Evolutionary conservation across 2,797 vertebrate genomes (phyloP).

Genomic region (Hoplostethus mediterraneus): DNA sequence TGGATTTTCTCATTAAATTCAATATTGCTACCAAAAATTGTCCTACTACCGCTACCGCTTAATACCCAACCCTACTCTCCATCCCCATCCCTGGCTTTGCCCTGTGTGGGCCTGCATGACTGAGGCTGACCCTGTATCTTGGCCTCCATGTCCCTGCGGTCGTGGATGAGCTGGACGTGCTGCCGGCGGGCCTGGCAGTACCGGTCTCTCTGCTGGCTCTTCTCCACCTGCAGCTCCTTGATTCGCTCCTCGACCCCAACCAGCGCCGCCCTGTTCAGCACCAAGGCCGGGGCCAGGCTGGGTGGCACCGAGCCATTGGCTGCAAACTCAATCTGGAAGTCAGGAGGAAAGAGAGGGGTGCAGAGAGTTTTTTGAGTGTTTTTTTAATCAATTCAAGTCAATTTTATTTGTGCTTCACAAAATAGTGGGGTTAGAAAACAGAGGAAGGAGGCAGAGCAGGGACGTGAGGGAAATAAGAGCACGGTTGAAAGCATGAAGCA

Average conservation of each 20-base stretch:
- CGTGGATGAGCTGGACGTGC: slow-evolving; percentile 82
- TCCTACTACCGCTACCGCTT: no score
- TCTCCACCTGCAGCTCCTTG: slow-evolving; percentile 85
- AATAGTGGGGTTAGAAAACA: no score
- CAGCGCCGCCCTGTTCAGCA: slow-evolving; percentile 85
- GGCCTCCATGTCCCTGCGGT: slow-evolving; percentile 85
- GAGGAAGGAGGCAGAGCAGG: no score
- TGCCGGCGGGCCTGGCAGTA: slow-evolving; percentile 83
- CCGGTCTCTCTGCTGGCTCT: slow-evolving; percentile 82
- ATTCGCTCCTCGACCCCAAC: slow-evolving; percentile 84
- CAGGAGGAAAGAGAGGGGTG: not conserved
- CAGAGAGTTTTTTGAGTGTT: no score
- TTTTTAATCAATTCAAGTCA: no score
- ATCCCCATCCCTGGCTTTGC: no score
- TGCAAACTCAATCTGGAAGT: slow-evolving; percentile 81
- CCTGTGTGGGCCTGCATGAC: not conserved
- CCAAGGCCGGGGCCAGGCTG: slow-evolving; percentile 85
- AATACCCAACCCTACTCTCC: not conserved
- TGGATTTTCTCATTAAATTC: no score
- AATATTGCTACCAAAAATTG: no score
- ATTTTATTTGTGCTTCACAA: no score
- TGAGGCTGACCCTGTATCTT: slow-evolving; percentile 80
- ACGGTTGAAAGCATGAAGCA: no score
- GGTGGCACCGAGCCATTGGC: slow-evolving; percentile 77
- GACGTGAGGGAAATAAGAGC: no score